Base-by-base conservation (phyloP, 2,113 vertebrate genomes). In the Mastomys coucha region DNA sequence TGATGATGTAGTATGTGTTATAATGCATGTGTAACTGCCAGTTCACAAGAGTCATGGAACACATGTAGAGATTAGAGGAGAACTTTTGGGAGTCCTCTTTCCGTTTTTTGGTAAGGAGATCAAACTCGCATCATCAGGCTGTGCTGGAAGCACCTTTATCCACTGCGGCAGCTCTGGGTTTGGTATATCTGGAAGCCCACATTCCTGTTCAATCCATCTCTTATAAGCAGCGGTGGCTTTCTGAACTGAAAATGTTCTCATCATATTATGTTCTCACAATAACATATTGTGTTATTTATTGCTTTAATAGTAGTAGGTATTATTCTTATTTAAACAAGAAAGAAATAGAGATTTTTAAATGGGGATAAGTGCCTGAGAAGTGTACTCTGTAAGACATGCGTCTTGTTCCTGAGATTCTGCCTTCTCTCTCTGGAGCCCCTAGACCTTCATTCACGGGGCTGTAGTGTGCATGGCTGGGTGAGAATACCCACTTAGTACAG, bases 101-200 rank as follows among this genome's bases (percentile, higher is more conserved):
- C 24, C 24, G 17, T 42, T 14, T 5, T 42, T 14, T 39, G 26
- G 26, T 65, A 19, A 26, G 28, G n/a, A 16, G 36, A 28, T 63
- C n/a, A 63, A 63, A 84, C 7, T 45, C 0, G 1, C 4, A 14
- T 26, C 4, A 22, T 58, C 51, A 81, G 3, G 11, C 58, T 84
- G n/a, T 45, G 26, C 14, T 17, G n/a, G 26, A 28, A 31, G 81
- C n/a, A 19, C 7, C 6, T 45, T 85, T 19, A 85, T 14, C 7
- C 14, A 45, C 58, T 11, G 26, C 17, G 1, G n/a, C n/a, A 85
- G 7, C 3, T 24, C 58, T 88, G 70, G 92, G 65, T 11, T 31
- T 81, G 2, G 3, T 19, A 65, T 93, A 97, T 96, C 69, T 82
- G 60, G 97, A 92, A 94, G 39, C 69, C 31, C 42, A 89, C 19